These are phyloP conservation scores for Holcopasites calliopsidis DNA, from an alignment of 1,140 invertebrate species.

Conservation along the genomic window DNA sequence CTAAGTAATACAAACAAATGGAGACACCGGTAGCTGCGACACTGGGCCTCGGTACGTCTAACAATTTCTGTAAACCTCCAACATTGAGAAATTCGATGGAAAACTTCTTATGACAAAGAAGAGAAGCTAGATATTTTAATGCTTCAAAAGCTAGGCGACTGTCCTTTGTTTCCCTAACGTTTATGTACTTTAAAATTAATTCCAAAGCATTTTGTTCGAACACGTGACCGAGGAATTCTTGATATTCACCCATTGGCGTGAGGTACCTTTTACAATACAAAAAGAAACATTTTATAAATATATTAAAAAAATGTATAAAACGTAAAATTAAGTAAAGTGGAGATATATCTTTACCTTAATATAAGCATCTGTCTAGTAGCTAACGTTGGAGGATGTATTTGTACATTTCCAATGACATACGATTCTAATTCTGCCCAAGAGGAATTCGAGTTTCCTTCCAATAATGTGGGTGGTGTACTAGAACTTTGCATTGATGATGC, in stretches of 20 bases:
- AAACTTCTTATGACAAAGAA: slow-evolving; percentile 98
- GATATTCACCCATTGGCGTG: slow-evolving; percentile 97
- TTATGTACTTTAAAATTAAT: slow-evolving; percentile 94
- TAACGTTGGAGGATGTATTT: slow-evolving; percentile 92
- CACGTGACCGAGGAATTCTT: slow-evolving; percentile 95
- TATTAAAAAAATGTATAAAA: background rate
- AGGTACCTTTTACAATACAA: slow-evolving; percentile 82
- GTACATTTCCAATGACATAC: slow-evolving; percentile 91
- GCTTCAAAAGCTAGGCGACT: slow-evolving; percentile 97
- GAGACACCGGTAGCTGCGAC: slow-evolving; percentile 97
- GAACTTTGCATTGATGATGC: slow-evolving; percentile 42
- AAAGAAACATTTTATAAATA: background rate
- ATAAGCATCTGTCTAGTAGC: slow-evolving; percentile 95
- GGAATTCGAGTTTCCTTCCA: slow-evolving; percentile 85
- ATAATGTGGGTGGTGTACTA: slow-evolving; percentile 54
- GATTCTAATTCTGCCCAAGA: slow-evolving; percentile 95
- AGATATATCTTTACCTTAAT: slow-evolving; percentile 70
- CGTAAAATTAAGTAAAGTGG: background rate
- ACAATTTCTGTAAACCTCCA: slow-evolving; percentile 90
- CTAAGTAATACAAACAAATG: slow-evolving; percentile 97
- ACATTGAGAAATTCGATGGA: slow-evolving; percentile 95
- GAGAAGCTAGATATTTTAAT: slow-evolving; percentile 93
- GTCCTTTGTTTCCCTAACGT: slow-evolving; percentile 92
- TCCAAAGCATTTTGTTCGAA: slow-evolving; percentile 95
- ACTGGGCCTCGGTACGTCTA: slow-evolving; percentile 94